Conservation (phyloP, 2,888 invertebrate genomes). For the Elmis aenea region DNA sequence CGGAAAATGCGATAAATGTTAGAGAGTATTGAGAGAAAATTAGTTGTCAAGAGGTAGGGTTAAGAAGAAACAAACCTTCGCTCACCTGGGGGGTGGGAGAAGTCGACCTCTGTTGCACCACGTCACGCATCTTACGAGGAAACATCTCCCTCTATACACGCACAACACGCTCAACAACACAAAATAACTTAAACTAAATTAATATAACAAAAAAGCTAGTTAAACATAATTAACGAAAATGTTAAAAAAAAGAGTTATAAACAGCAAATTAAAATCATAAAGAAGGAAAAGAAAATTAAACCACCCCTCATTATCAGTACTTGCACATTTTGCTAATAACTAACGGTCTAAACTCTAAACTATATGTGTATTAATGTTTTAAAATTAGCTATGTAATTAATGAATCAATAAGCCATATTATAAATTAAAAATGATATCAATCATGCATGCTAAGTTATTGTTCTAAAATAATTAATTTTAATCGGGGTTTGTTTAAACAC, state of each 20-base stretch:
- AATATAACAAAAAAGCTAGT: slow-evolving; percentile 28
- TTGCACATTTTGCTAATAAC: slow-evolving; percentile 11
- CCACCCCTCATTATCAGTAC: too few relatives aligned
- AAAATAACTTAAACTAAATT: slow-evolving; percentile 32
- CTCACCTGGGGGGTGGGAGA: slow-evolving; percentile 39
- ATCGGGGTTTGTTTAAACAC: too few relatives aligned
- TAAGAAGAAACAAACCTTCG: slow-evolving; percentile 30
- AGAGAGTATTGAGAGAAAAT: too few relatives aligned
- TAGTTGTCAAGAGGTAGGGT: slow-evolving; percentile 15
- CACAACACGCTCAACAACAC: slow-evolving; percentile 44
- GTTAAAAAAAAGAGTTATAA: slow-evolving; percentile 49
- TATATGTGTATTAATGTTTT: too few relatives aligned
- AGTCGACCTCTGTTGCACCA: slow-evolving; percentile 51
- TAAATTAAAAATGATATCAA: too few relatives aligned
- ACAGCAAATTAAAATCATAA: slow-evolving; percentile 53
- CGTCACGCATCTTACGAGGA: slow-evolving; percentile 77
- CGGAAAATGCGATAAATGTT: too few relatives aligned
- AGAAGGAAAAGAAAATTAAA: slow-evolving; percentile 47
- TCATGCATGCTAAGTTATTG: too few relatives aligned
- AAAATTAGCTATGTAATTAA: too few relatives aligned
- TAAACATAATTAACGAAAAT: slow-evolving; percentile 49
- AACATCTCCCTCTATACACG: slow-evolving; percentile 64
- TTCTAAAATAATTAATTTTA: too few relatives aligned
- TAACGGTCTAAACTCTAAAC: slow-evolving; percentile 4
- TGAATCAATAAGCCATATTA: too few relatives aligned